Percentiles rank a stretch among this genome's conserved stretches.
Evolutionary conservation across 2,113 vertebrate genomes (phyloP).

Genomic region (Pyxicephalus adspersus): DNA sequence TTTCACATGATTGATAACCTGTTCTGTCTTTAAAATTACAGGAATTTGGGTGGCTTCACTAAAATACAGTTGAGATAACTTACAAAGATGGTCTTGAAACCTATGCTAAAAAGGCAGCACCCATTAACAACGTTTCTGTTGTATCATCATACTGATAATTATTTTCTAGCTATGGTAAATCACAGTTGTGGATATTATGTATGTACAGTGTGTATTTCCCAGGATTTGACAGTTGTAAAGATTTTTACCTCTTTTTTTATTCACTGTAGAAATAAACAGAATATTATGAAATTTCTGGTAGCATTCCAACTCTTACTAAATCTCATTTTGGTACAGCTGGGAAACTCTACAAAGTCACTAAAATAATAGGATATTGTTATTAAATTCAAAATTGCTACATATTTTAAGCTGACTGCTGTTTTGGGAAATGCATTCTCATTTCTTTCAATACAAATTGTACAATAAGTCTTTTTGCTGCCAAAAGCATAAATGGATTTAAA

Average conservation of each 20-base stretch:
- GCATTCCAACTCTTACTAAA: constrained; percentile 1
- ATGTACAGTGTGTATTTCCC: not conserved
- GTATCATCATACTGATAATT: too few species aligned
- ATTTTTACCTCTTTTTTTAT: constrained; percentile 1
- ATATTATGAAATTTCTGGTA: constrained; percentile 4
- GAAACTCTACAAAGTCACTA: constrained; percentile 13
- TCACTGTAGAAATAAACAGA: not conserved
- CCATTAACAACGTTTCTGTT: too few species aligned
- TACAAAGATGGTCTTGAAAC: too few species aligned
- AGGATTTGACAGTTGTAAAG: not conserved
- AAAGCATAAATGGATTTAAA: constrained; percentile 19
- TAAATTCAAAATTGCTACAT: constrained; percentile 11
- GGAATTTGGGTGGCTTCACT: too few species aligned
- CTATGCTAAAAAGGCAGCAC: too few species aligned
- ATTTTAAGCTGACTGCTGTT: constrained; percentile 55
- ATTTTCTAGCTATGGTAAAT: not conserved
- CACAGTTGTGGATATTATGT: not conserved
- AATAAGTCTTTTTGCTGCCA: constrained; percentile 30
- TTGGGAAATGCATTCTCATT: not conserved
- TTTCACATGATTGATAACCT: too few species aligned
- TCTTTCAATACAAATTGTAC: constrained; percentile 14
- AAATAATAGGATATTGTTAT: constrained; percentile 30
- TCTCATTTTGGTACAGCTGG: not conserved
- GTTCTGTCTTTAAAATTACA: too few species aligned
- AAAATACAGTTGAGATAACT: too few species aligned